Base-by-base conservation (phyloP, 2,113 vertebrate species). In the Cynopterus brachyotis region DNA sequence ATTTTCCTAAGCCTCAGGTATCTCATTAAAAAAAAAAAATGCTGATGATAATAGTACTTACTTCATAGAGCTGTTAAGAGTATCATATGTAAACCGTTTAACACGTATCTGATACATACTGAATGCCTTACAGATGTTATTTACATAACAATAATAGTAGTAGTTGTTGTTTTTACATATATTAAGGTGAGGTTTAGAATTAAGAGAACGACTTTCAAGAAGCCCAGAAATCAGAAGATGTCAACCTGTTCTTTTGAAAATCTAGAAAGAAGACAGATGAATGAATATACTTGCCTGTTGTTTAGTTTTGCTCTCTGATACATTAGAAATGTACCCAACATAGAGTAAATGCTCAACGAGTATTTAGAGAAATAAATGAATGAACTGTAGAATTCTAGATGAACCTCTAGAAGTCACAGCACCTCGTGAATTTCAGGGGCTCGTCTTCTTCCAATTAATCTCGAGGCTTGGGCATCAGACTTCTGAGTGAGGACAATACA, bases 191-290 rank as follows among this genome's bases (percentile, higher is more conserved):
- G 3, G 9, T 66, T 96, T 81, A 37, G 9, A 91, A 81, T 66
- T 82, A 85, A 37, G 45, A 91, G 40, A 82, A 70, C 96, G 79
- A 78, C 24, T 76, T 94, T 59, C 13, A 85, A 80, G 73, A 86
- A 91, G 53, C 20, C 19, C 24, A 72, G 72, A 93, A 81, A 86
- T 89, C 9, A 62, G 72, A 69, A 85, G 72, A 50, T 84, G 9
- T 67, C 37, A 80, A 35, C 64, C 7, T 22, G 3, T 72, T 9
- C 5, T 70, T 50, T 89, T 35, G 20, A 64, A 69, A 81, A 50
- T 76, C 42, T 82, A 76, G 30, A 70, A 76, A 82, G 32, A 75
- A 47, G 35, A 66, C 30, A 66, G 73, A 50, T 69, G 45, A 59
- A 59, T 69, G 22, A 75, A 55, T 73, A 76, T 53, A 73, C 40